Conservation (phyloP, 2,888 invertebrate genomes). For the Hemithea aestivaria region DNA sequence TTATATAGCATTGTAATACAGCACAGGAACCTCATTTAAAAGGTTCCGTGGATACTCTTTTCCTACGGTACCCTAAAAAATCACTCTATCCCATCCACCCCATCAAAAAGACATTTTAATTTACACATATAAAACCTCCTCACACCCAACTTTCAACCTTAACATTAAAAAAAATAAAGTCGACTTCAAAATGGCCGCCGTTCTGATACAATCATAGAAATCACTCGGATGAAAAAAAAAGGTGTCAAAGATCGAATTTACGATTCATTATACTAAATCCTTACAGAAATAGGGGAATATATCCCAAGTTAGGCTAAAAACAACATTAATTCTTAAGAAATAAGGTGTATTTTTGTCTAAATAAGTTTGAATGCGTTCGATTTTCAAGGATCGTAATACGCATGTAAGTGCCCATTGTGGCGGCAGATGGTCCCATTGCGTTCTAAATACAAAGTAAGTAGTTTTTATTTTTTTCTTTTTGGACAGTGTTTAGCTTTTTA, state of each 20-base stretch:
- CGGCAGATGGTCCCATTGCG: conserved; percentile 67
- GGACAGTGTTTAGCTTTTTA: conserved; percentile 20
- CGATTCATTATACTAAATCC: conserved; percentile 79
- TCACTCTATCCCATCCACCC: too few relatives aligned
- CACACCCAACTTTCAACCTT: conserved; percentile 27
- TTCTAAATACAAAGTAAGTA: conserved; percentile 47
- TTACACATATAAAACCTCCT: conserved; percentile 39
- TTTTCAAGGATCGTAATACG: conserved; percentile 65
- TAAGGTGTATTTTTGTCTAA: conserved; percentile 18
- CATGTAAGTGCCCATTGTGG: conserved; percentile 74
- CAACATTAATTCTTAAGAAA: conserved; percentile 17
- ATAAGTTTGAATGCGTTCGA: conserved; percentile 37
- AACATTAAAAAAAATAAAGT: not conserved
- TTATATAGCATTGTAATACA: too few relatives aligned
- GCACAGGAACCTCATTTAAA: too few relatives aligned
- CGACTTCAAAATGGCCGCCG: conserved; percentile 5
- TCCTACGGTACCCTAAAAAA: too few relatives aligned
- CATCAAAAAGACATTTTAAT: conserved; percentile 60
- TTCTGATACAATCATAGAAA: conserved; percentile 61
- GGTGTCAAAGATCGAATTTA: conserved; percentile 80
- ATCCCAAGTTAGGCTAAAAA: conserved; percentile 16
- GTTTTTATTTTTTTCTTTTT: conserved; percentile 25
- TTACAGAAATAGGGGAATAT: conserved; percentile 59
- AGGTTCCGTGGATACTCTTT: too few relatives aligned
- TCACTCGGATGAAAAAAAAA: conserved; percentile 74